Percentiles rank a stretch among this genome's conserved stretches.
phyloP scores from a whole-genome alignment of 2,113 vertebrate genomes.

The Platichthys stellatus region DNA sequence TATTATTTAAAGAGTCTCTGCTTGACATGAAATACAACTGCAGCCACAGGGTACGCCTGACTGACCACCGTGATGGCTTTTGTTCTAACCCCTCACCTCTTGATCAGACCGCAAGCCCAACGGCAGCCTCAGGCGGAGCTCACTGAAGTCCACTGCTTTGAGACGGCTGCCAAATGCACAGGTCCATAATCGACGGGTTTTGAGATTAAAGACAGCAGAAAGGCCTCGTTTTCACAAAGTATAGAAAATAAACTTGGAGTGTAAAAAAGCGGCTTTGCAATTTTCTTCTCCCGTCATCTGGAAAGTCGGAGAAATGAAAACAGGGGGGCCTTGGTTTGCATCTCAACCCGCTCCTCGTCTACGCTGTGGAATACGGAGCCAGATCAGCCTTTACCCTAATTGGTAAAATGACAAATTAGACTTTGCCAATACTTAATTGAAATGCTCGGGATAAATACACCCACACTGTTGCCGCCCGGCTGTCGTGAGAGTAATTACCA shows the following conservation, averaged over 20 bases:
- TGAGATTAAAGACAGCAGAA: conserved; percentile 25
- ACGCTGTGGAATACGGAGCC: conserved; percentile 50
- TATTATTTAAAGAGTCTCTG: conserved; percentile 16
- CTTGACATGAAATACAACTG: conserved; percentile 24
- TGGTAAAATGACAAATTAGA: conserved; percentile 75
- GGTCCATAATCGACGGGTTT: conserved; percentile 19
- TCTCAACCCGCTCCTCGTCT: conserved; percentile 49
- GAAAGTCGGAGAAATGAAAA: conserved; percentile 10
- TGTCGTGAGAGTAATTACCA: conserved; percentile 68
- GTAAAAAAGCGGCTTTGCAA: neutral
- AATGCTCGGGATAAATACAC: conserved; percentile 67
- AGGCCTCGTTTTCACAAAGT: neutral
- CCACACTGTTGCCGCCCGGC: conserved; percentile 56
- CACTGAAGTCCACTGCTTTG: conserved; percentile 48
- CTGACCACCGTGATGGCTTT: conserved; percentile 30
- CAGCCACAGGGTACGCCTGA: conserved; percentile 3
- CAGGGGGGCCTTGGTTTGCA: conserved; percentile 28
- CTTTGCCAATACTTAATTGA: conserved; percentile 72
- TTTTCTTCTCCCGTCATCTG: conserved; percentile 1
- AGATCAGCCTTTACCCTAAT: conserved; percentile 61
- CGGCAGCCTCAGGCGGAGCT: conserved; percentile 40
- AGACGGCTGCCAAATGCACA: conserved; percentile 39
- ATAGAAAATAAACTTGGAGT: neutral
- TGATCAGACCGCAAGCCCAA: conserved; percentile 41
- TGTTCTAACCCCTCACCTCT: conserved; percentile 25